A percentile compares a stretch with the other conserved stretches of the same genome.
Evolutionary conservation across 1,140 invertebrate genomes (phyloP).

Genomic region (Drosophila parabipectinata): DNA sequence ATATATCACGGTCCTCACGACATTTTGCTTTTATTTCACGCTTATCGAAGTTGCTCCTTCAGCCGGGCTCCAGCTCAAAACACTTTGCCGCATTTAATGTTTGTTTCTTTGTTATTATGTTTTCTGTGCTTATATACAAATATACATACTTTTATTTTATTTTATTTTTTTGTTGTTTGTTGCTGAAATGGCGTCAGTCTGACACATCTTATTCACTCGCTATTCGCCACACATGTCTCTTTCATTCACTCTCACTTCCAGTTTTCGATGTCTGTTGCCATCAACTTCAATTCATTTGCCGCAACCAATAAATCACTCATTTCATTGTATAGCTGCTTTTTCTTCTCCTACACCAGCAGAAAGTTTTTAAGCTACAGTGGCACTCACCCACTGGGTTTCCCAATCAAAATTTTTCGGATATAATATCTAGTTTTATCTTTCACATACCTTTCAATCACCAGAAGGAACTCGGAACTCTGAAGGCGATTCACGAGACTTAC

Average conservation of each 20-base stretch:
- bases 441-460: conserved; percentile 2
- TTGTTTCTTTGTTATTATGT: conserved; percentile 30
- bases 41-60: conserved; percentile 58
- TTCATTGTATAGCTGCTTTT: conserved; percentile 51
- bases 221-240: conserved; percentile 11
- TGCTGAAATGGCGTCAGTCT: conserved; percentile 32
- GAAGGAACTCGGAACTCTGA: background rate
- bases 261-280: conserved; percentile 48
- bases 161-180: background rate
- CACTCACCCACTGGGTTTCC: background rate
- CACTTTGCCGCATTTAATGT: conserved; percentile 72
- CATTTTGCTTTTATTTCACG: conserved; percentile 66
- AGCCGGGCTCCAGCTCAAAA: conserved; percentile 5
- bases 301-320: conserved; percentile 77
- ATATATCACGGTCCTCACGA: conserved; percentile 70
- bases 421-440: background rate
- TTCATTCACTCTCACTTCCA: conserved; percentile 8
- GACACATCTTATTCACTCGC: conserved; percentile 63
- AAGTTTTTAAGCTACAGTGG: conserved; percentile 48
- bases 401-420: background rate
- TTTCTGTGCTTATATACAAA: background rate
- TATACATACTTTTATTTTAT: background rate
- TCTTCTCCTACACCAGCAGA: conserved; percentile 48
- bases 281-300: conserved; percentile 70
- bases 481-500: background rate